Conservation (phyloP, 2,797 vertebrate genomes). For the Petrocephalus schoutedeni region DNA sequence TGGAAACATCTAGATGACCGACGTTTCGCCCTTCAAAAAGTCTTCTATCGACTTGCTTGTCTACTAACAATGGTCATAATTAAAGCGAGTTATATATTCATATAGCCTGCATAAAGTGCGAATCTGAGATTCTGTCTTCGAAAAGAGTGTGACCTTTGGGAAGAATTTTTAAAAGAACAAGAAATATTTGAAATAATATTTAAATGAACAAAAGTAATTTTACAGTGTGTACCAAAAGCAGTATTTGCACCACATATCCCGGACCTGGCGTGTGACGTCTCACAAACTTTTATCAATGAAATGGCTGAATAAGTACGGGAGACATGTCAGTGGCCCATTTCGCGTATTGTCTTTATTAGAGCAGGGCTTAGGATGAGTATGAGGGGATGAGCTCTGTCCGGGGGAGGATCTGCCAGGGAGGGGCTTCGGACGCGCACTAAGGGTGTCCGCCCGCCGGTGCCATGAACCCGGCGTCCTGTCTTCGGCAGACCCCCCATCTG, state of each 20-base stretch:
- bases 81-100: neutral
- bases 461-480: neutral
- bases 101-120: neutral
- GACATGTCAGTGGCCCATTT: neutral
- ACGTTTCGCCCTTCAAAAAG: neutral
- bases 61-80: neutral
- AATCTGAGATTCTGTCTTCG: neutral
- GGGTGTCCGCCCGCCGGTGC: neutral
- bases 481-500: neutral
- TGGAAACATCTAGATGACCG: neutral
- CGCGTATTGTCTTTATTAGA: neutral
- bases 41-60: neutral
- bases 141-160: neutral
- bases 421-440: neutral
- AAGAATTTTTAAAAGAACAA: neutral
- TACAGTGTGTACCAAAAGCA: neutral
- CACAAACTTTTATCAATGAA: neutral
- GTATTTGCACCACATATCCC: neutral
- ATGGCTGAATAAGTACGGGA: neutral
- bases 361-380: neutral
- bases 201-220: neutral
- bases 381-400: neutral
- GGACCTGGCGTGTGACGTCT: neutral
- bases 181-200: too few species aligned
- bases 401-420: neutral